phyloP scores from a whole-genome alignment of 1,140 invertebrate genomes.

The Eueides isabella region DNA sequence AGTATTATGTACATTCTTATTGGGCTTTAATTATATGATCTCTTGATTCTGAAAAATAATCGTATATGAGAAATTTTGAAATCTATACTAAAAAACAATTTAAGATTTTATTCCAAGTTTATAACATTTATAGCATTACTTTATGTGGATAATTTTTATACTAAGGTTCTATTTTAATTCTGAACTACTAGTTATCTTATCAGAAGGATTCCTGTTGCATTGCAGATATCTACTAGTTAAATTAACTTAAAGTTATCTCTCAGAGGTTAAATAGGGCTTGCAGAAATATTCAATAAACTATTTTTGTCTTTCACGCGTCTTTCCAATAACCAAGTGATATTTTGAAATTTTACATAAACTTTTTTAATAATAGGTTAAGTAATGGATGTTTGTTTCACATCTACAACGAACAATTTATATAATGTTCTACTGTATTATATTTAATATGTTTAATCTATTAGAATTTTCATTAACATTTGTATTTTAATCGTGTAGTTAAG shows the following conservation, averaged over 20 bases:
- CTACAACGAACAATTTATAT: constrained; percentile 67
- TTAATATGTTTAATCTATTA: constrained; percentile 53
- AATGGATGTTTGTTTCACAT: constrained; percentile 53
- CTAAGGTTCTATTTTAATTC: no score
- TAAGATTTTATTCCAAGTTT: background rate
- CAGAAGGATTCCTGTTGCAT: no score
- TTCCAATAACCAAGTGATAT: constrained; percentile 76
- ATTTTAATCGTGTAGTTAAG: constrained; percentile 45
- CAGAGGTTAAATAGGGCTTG: background rate
- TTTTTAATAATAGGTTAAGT: constrained; percentile 63
- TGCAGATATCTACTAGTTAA: background rate
- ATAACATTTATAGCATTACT: background rate
- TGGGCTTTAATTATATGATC: constrained; percentile 51
- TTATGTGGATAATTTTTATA: background rate
- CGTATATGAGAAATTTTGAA: background rate
- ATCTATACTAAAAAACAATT: constrained; percentile 4
- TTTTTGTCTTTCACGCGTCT: constrained; percentile 52
- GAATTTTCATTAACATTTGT: constrained; percentile 48
- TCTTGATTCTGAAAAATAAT: constrained; percentile 30
- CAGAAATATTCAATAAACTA: background rate
- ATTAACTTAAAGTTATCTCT: background rate
- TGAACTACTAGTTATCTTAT: background rate
- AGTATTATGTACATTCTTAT: constrained; percentile 27
- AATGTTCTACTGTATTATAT: constrained; percentile 36
- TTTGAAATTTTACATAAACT: constrained; percentile 57